Conservation (phyloP, 1,140 invertebrate genomes). For the Carcinoscorpius rotundicauda region DNA sequence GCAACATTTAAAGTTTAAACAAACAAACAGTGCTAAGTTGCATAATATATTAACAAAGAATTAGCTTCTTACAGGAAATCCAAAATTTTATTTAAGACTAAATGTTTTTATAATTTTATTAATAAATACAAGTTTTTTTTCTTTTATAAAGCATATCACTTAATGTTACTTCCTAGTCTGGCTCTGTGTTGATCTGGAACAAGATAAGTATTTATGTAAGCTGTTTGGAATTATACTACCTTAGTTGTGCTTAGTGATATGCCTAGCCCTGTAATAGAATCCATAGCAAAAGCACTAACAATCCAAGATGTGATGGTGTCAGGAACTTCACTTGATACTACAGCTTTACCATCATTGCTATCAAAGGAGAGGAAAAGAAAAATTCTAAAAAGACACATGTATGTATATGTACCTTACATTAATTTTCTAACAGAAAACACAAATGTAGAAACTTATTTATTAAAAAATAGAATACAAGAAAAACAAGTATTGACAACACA, state of each 20-base stretch:
- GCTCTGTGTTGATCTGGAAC: too few relatives aligned
- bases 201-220: too few relatives aligned
- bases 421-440: conserved; percentile 2
- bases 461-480: too few relatives aligned
- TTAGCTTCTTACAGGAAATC: too few relatives aligned
- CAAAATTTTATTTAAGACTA: too few relatives aligned
- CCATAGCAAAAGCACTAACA: conserved; percentile 82
- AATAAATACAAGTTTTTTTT: too few relatives aligned
- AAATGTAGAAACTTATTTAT: background rate
- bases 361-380: conserved; percentile 13
- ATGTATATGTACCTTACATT: background rate
- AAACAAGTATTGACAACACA: background rate
- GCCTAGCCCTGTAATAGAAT: conserved; percentile 67
- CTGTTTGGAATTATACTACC: conserved; percentile 25
- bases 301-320: conserved; percentile 87
- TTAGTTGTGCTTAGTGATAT: conserved; percentile 55
- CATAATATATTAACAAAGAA: too few relatives aligned
- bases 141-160: too few relatives aligned
- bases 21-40: too few relatives aligned
- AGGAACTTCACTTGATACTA: conserved; percentile 50
- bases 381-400: conserved; percentile 6
- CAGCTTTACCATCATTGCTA: conserved; percentile 41
- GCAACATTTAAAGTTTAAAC: too few relatives aligned
- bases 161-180: too few relatives aligned
- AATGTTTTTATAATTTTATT: too few relatives aligned